phyloP scores from a whole-genome alignment of 2,888 invertebrate species.

The Chrysolina haemoptera region DNA sequence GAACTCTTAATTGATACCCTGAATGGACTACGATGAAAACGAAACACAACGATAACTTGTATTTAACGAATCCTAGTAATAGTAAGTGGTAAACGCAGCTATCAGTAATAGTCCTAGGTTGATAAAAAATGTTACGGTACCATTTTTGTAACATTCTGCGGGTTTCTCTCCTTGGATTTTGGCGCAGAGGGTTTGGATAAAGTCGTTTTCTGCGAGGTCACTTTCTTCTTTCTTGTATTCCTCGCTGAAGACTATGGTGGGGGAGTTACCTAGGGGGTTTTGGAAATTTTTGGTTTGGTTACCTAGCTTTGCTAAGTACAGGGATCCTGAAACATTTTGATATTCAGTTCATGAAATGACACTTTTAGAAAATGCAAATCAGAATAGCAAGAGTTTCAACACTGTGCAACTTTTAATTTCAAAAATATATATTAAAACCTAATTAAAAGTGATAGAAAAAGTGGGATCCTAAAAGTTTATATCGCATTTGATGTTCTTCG shows the following conservation, averaged over 20 bases:
- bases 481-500: neutral
- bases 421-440: neutral
- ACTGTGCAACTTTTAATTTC: neutral
- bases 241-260: slow-evolving; percentile 50
- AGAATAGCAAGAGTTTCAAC: slow-evolving; percentile 3
- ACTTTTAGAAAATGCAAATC: neutral
- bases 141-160: slow-evolving; percentile 46
- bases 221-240: slow-evolving; percentile 53
- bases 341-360: neutral
- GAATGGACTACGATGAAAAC: slow-evolving; percentile 40
- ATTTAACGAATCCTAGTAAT: slow-evolving; percentile 48
- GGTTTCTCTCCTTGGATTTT: slow-evolving; percentile 53
- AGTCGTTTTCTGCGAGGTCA: slow-evolving; percentile 50
- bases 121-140: slow-evolving; percentile 34
- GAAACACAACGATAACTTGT: slow-evolving; percentile 33
- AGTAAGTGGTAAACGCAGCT: slow-evolving; percentile 43
- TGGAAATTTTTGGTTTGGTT: slow-evolving; percentile 50
- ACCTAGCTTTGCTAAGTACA: slow-evolving; percentile 51
- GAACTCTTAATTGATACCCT: slow-evolving; percentile 38
- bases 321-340: slow-evolving; percentile 46
- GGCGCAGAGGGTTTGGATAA: slow-evolving; percentile 50
- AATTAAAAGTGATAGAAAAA: neutral
- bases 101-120: slow-evolving; percentile 42
- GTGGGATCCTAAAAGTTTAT: neutral
- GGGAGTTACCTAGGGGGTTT: slow-evolving; percentile 41